Conservation (phyloP, 2,797 vertebrate genomes). For the Siniperca obscura region DNA sequence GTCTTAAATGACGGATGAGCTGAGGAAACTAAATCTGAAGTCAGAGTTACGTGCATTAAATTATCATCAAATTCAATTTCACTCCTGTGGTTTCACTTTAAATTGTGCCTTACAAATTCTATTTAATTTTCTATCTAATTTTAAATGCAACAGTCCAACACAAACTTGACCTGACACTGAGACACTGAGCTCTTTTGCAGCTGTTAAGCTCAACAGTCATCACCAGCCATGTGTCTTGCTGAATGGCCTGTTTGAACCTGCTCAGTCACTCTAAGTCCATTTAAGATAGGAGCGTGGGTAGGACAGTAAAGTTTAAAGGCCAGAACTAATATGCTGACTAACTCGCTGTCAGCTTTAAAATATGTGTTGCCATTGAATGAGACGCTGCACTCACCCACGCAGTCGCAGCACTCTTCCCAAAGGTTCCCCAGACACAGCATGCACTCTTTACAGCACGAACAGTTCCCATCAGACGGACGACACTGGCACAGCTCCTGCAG, state of each 20-base stretch:
- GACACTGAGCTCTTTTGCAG: slow-evolving; percentile 7
- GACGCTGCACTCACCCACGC: slow-evolving; percentile 90
- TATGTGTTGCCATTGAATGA: not conserved
- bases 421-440: slow-evolving; percentile 97
- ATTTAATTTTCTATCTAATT: not conserved
- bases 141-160: not conserved
- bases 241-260: not conserved
- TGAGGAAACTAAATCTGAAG: not conserved
- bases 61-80: not conserved
- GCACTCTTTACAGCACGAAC: slow-evolving; percentile 98
- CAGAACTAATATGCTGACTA: slow-evolving; percentile 18
- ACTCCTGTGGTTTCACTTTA: not conserved
- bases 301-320: not conserved
- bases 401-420: slow-evolving; percentile 99
- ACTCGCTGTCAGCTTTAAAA: slow-evolving; percentile 34
- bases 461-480: slow-evolving; percentile 95
- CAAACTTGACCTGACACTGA: not conserved
- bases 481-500: slow-evolving; percentile 97
- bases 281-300: not conserved
- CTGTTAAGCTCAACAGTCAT: slow-evolving; percentile 2
- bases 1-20: not conserved
- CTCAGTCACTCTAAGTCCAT: too few relatives aligned
- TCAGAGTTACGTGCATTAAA: not conserved
- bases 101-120: not conserved
- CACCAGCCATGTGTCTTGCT: not conserved